These are phyloP conservation scores for Corvus cornix DNA, from an alignment of 2,113 vertebrate genomes.

Conservation along the genomic window DNA sequence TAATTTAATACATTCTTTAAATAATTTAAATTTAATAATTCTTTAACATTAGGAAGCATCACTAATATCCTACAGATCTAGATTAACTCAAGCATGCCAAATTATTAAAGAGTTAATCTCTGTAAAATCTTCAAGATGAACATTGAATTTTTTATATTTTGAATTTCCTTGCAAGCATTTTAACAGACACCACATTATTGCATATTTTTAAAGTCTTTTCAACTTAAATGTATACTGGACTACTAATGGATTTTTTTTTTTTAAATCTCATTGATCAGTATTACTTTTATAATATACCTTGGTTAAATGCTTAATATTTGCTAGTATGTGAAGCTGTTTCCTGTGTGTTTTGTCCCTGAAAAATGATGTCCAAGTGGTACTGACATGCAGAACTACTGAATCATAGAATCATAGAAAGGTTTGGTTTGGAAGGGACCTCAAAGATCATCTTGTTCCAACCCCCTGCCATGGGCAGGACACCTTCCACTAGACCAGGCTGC, in stretches of 20 bases:
- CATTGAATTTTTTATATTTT: background rate
- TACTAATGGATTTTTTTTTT: background rate
- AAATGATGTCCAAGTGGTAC: background rate
- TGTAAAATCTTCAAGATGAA: background rate
- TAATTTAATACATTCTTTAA: background rate
- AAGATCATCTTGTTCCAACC: accelerated
- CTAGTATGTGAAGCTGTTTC: background rate
- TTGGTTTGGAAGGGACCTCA: background rate
- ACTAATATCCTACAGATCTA: background rate
- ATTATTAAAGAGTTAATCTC: background rate
- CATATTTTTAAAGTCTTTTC: background rate
- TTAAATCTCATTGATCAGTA: background rate
- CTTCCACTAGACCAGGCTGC: background rate
- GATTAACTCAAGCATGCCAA: background rate
- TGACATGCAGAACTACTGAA: background rate
- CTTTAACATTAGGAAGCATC: background rate
- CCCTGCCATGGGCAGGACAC: background rate
- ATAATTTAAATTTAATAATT: background rate
- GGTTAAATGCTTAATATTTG: background rate
- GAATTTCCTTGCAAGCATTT: background rate
- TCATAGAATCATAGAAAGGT: background rate
- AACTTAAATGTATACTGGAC: background rate
- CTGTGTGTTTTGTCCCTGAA: background rate
- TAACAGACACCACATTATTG: background rate
- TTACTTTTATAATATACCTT: background rate